These are phyloP conservation scores for Hapalemur alaotrensis DNA, from an alignment of 2,797 vertebrate genomes.

Conservation along the genomic window DNA sequence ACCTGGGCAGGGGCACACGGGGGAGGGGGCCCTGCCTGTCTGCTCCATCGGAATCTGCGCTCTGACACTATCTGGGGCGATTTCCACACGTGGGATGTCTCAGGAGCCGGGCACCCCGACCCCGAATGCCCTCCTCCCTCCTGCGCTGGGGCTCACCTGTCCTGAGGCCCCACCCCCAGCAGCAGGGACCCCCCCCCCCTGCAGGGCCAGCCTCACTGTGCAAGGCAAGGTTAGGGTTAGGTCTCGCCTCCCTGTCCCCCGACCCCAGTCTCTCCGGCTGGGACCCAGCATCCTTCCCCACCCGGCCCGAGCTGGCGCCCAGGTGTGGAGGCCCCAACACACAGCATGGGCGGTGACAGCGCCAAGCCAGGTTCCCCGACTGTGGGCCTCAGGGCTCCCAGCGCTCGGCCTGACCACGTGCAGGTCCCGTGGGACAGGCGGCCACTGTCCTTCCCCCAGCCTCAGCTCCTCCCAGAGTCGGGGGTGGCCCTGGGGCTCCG, in stretches of 20 bases:
- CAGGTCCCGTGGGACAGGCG: too few species aligned
- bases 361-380: background rate
- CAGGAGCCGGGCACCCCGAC: background rate
- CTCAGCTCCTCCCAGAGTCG: background rate
- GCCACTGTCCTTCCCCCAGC: accelerated
- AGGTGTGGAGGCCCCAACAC: background rate
- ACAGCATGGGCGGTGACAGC: accelerated
- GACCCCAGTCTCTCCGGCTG: background rate
- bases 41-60: too few species aligned
- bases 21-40: accelerated
- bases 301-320: background rate
- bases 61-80: background rate
- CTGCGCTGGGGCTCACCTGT: background rate
- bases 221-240: background rate
- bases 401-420: background rate
- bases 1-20: too few species aligned
- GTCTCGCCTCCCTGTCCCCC: accelerated
- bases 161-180: too few species aligned
- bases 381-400: too few species aligned
- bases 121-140: background rate
- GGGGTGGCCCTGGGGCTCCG: background rate
- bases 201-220: background rate
- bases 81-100: background rate
- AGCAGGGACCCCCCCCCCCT: background rate
- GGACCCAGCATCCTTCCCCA: background rate